Base-by-base conservation (phyloP, 2,888 invertebrate species). In the Cheilosia grossa region DNA sequence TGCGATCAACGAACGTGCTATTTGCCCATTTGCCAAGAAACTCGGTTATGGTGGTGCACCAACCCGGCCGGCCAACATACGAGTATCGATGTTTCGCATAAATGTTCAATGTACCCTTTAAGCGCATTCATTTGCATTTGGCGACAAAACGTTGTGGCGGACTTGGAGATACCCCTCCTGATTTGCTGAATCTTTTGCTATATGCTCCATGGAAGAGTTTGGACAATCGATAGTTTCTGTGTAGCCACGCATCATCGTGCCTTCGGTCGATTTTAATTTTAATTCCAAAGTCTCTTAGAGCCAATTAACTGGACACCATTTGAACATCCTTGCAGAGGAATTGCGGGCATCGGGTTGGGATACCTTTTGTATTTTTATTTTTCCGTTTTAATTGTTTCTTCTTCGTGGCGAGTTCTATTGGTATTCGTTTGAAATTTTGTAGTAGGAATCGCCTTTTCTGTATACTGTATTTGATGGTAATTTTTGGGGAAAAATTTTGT, bases 91-190 rank as follows among this genome's bases (percentile, higher is more conserved):
- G 74, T 83, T 74, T 69, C 64, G 73, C 79, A 47, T 83, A 69
- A 77, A 70, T 83, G 83, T 83, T 83, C 79, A 75, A 80, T 83
- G 69, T 80, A 74, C 58, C 64, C 83, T 83, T 59, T 79, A 70
- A 80, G 83, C 69, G 74, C 69, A 83, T 69, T 83, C 74, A 80
- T 80, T 80, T 83, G 74, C 83, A 80, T 83, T 79, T 83, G 83
- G 69, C 74, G 79, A 80, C 83, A 83, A 83, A 83, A 83, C 74
- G 63, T 53, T 83, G 69, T 64, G 64, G 64, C 64, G 64, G 81
- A 72, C 64, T 54, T 51, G 13, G 42, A 44, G 47, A 49, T 80
- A 56, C 67, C 51, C 66, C 44, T 37, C 42, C 9, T 44, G 27
- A 33, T 49, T 49, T 15, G 1, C 15, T 21, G 1, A 63, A 4